Evolutionary conservation across 2,113 vertebrate genomes (phyloP).

Genomic region (Noturus placidus): DNA sequence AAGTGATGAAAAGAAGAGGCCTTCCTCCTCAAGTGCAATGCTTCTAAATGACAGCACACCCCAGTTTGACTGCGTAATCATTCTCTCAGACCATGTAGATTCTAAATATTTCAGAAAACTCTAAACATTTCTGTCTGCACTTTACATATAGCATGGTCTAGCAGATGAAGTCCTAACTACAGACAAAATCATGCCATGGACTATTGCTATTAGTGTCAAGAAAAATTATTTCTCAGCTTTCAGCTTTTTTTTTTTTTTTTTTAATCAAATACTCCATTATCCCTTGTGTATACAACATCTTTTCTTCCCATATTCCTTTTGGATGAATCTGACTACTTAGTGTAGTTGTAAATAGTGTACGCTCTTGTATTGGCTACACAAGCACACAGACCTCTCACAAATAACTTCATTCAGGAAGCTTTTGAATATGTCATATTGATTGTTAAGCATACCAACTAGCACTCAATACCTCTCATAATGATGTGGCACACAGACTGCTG

Average conservation of each 20-base stretch:
- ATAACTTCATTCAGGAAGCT: conserved; percentile 35
- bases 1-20: conserved; percentile 32
- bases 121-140: conserved; percentile 2
- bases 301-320: conserved; percentile 5
- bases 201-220: not conserved
- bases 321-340: conserved; percentile 18
- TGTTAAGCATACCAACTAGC: conserved; percentile 13
- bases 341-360: conserved; percentile 32
- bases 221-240: conserved; percentile 7
- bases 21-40: conserved; percentile 39
- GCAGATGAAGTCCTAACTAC: conserved; percentile 2
- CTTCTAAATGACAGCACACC: conserved; percentile 35
- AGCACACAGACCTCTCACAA: conserved; percentile 38
- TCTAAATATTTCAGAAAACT: conserved; percentile 4
- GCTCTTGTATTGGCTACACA: conserved; percentile 37
- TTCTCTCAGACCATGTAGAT: conserved; percentile 17
- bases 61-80: conserved; percentile 9
- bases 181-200: not conserved
- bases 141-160: conserved; percentile 21
- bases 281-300: not conserved
- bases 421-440: conserved; percentile 23
- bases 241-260: no score
- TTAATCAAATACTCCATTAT: conserved; percentile 6
- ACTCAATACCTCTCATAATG: conserved; percentile 23
- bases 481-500: conserved; percentile 6